Evolutionary conservation across 2,113 vertebrate species (phyloP), one percentile per base, ranked within the genome.

Genomic region (Pleuronectes platessa): DNA sequence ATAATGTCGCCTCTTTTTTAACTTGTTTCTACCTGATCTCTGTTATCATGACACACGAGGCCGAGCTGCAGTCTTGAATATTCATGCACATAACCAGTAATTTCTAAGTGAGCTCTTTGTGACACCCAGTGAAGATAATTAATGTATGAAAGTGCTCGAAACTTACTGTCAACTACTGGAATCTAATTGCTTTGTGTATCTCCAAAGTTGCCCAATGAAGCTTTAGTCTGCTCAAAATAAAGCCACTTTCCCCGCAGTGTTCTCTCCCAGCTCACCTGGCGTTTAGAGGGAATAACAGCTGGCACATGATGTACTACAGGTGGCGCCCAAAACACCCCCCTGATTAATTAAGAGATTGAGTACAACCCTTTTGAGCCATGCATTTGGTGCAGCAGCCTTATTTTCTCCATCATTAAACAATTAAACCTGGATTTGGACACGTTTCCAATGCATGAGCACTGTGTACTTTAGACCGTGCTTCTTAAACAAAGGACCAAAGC

Each of bases 51-150:
- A 15, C 8, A 53, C 26, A 10, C 27, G 8, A 60, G 58, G 26
- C 18, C 6, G 8, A 31, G 26, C 58, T 37, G 60, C 8, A 37
- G 18, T 61, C 20, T 61, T 61, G 17, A 37, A 20, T 40, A 61
- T 61, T 14, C 35, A 61, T 40, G 60, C 31, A n/a, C 60, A 61
- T 61, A 27, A 54, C 56, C 27, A 12, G 31, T 69, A 13, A 69
- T 42, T 45, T 45, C 37, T 26, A 24, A 2, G n/a, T 42, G 14
- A 68, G 35, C 47, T 7, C 4, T 40, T 31, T 31, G 17, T 45
- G 61, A 65, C n/a, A 65, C 10, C 47, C 47, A 2, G 17, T 13
- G 15, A 11, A 27, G 12, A 65, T 26, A 8, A 63, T 42, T 15
- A 42, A 40, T 6, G 1, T 37, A 4, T 20, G 21, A 62, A 21